These are phyloP conservation scores for Bombycilla garrulus DNA, from an alignment of 2,113 vertebrate genomes.

Conservation along the genomic window DNA sequence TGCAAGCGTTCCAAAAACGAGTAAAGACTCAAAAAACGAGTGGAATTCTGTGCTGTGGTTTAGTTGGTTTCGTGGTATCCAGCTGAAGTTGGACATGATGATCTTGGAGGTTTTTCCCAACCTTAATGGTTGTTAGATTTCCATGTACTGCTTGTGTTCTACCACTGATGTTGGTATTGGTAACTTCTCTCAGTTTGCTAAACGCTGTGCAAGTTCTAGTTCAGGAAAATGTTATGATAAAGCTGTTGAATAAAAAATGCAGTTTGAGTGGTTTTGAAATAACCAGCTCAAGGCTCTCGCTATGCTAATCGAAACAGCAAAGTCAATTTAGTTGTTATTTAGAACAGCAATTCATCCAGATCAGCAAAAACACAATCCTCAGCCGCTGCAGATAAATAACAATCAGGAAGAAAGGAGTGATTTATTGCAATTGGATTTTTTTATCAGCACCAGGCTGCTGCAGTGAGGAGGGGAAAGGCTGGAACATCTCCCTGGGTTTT, in stretches of 20 bases:
- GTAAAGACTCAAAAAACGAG: rapidly evolving
- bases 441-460: neutral
- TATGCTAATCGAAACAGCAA: neutral
- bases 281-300: slow-evolving; percentile 7
- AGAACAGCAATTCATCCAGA: neutral
- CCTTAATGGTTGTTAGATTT: neutral
- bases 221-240: neutral
- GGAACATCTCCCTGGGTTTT: neutral
- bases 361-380: neutral
- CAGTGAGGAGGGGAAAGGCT: neutral
- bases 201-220: neutral
- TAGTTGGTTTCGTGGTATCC: neutral
- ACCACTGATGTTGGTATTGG: neutral
- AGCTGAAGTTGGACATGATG: neutral
- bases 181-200: neutral
- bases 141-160: neutral
- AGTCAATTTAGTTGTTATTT: slow-evolving; percentile 52
- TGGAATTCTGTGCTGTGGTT: neutral
- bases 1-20: neutral
- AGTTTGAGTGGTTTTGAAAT: neutral
- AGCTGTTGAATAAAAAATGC: neutral
- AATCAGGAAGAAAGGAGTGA: neutral
- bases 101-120: neutral
- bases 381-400: slow-evolving; percentile 18
- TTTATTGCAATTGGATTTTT: slow-evolving; percentile 23